Evolutionary conservation across 2,113 vertebrate species (phyloP).

Genomic region (Rhipidura dahli): DNA sequence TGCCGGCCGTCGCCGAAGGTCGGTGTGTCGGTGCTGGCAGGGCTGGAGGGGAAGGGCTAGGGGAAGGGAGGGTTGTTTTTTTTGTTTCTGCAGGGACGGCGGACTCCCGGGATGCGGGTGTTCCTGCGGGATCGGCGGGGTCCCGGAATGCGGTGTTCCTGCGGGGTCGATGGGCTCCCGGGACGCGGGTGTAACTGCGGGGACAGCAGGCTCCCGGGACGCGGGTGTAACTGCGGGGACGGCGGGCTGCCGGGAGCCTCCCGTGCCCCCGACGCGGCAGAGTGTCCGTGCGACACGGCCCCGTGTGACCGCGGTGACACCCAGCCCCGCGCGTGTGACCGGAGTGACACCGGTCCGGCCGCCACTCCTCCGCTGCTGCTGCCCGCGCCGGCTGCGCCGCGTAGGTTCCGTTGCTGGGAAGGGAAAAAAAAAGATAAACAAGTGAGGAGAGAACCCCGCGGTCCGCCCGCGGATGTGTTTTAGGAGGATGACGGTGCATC

Average conservation of each 20-base stretch:
- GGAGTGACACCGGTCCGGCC: not conserved
- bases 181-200: not conserved
- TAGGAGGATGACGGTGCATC: slow-evolving; percentile 50
- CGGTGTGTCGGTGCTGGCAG: not conserved
- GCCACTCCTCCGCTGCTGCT: not conserved
- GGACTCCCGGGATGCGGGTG: not conserved
- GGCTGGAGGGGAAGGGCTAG: not conserved
- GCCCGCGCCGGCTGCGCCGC: not conserved
- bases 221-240: not conserved
- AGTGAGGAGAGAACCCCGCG: not conserved
- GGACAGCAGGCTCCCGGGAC: not conserved
- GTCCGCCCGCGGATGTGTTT: not conserved
- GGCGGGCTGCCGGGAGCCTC: not conserved
- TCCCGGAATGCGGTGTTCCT: not conserved
- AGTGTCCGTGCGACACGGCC: not conserved
- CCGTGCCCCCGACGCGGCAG: not conserved
- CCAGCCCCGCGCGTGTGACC: not conserved
- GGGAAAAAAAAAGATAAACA: not conserved
- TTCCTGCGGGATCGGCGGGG: not conserved
- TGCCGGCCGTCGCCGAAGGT: not conserved
- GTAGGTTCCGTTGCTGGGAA: not conserved
- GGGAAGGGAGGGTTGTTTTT: not conserved
- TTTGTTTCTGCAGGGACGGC: not conserved
- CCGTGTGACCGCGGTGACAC: not conserved
- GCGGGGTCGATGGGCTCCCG: not conserved